A percentile compares a stretch with the other conserved stretches of the same genome.
phyloP scores from a whole-genome alignment of 2,113 vertebrate genomes.

The Donacobius atricapilla region DNA sequence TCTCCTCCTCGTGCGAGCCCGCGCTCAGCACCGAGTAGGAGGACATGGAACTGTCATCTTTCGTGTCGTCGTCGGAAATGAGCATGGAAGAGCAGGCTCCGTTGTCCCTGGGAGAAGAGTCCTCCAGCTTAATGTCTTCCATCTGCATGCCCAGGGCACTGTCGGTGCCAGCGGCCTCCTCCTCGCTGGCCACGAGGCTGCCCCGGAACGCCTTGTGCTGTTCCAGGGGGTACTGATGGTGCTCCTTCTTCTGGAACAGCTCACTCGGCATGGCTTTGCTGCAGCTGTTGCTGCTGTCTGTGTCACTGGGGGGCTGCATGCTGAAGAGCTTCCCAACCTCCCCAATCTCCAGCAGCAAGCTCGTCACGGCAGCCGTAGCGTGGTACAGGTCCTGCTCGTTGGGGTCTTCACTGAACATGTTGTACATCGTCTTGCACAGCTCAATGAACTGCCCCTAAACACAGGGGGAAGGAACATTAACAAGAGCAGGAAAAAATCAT shows the following conservation, averaged over 20 bases:
- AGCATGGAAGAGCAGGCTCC: conserved; percentile 91
- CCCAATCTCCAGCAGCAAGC: conserved; percentile 94
- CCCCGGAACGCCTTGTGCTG: conserved; percentile 48
- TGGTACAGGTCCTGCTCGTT: conserved; percentile 95
- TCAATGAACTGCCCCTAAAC: conserved; percentile 94
- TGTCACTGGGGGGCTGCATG: conserved; percentile 43
- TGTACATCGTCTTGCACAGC: conserved; percentile 95
- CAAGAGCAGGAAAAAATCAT: background rate
- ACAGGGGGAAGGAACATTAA: background rate
- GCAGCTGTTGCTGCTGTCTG: background rate
- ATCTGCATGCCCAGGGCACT: conserved; percentile 73
- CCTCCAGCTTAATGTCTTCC: conserved; percentile 95
- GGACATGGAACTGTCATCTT: conserved; percentile 96
- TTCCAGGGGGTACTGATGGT: conserved; percentile 43
- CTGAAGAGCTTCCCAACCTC: conserved; percentile 93
- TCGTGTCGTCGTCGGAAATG: conserved; percentile 92
- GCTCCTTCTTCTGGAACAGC: conserved; percentile 69
- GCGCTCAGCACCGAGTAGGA: conserved; percentile 96
- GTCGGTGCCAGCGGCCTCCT: conserved; percentile 50
- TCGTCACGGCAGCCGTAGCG: conserved; percentile 92
- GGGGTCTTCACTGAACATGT: conserved; percentile 95
- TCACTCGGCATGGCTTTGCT: background rate
- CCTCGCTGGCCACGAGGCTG: background rate
- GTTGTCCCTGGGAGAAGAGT: conserved; percentile 87
- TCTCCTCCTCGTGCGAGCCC: conserved; percentile 92